Evolutionary conservation across 1,140 invertebrate genomes (phyloP), one percentile per base, ranked within the genome.

Genomic region (Drosophila repletoides): DNA sequence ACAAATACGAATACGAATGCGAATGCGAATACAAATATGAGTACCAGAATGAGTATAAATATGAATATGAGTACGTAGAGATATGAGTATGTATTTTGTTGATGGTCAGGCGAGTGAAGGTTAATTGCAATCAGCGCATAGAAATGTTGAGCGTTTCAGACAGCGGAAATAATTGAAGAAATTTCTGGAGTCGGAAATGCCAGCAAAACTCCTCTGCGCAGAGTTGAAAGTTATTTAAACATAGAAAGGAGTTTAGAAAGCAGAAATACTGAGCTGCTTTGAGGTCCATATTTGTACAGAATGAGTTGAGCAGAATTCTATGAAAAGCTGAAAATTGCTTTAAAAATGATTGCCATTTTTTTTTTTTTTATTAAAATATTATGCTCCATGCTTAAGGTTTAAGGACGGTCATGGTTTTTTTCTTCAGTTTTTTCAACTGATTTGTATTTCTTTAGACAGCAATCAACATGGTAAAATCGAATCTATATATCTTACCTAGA

Each of bases 91-190:
- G 26, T 46, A 48, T 48, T 60, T 38, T 7, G 17, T 10, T 52
- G 6, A 21, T 29, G 52, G 26, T 29, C 12, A 14, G 24, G 52
- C 19, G 43, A 58, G 26, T 49, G 43, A 48, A 48, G 14, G 33
- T 58, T 59, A 59, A 66, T 66, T 66, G 63, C 63, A 66, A 19
- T 59, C 63, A 66, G 36, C 14, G 45, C 41, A 14, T 38, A 31
- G 31, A 65, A 48, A 17, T 48, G 53, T 34, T 65, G 53, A 65
- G 53, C 41, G 26, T 21, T 48, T 56, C 41, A 29, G 61, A 65
- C 61, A 65, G 61, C 61, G 52, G 41, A 48, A 65, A 65, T 36
- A 65, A 65, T 65, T 58, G 61, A 33, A 5, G 7, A 53, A 56
- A 46, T 48, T 65, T 51, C 33, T 17, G 36, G 4, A 63, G 49